Conservation (phyloP, 2,888 invertebrate species). For the Plebejus argus region DNA sequence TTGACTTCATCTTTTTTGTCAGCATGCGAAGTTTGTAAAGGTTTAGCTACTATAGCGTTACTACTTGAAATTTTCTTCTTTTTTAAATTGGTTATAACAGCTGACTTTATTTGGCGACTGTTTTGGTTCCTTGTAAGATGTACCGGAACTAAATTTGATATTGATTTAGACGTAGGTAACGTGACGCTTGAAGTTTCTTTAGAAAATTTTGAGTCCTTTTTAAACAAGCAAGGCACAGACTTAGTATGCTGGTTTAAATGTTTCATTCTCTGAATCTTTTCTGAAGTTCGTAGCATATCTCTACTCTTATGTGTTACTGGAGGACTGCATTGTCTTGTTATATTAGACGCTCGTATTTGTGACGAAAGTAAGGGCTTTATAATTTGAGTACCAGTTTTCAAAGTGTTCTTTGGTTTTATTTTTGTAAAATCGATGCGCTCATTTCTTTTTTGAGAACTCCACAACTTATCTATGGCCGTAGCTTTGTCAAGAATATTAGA, state of each 20-base stretch:
- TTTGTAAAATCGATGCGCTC: slow-evolving; percentile 68
- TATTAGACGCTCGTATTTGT: background rate
- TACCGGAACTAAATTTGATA: slow-evolving; percentile 55
- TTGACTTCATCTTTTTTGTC: slow-evolving; percentile 1
- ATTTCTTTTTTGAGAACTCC: slow-evolving; percentile 74
- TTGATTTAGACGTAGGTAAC: slow-evolving; percentile 61
- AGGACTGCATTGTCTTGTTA: slow-evolving; percentile 36
- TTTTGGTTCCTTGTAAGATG: slow-evolving; percentile 53
- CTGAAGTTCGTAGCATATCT: slow-evolving; percentile 74
- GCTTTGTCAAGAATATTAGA: slow-evolving; percentile 75
- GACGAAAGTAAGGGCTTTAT: slow-evolving; percentile 42
- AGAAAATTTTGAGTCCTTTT: slow-evolving; percentile 47
- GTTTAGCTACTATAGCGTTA: slow-evolving; percentile 35
- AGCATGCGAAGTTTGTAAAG: background rate
- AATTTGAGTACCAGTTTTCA: slow-evolving; percentile 44
- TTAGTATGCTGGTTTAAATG: slow-evolving; percentile 58
- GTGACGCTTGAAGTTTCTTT: slow-evolving; percentile 51
- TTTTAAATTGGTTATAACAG: slow-evolving; percentile 65
- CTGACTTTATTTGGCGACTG: slow-evolving; percentile 60
- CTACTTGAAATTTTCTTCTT: slow-evolving; percentile 58
- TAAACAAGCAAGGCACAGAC: slow-evolving; percentile 58
- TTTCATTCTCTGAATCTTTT: slow-evolving; percentile 69
- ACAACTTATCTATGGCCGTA: slow-evolving; percentile 79
- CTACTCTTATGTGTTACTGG: slow-evolving; percentile 65
- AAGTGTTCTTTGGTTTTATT: slow-evolving; percentile 50